Base-by-base conservation (phyloP, 1,140 invertebrate genomes). In the Sarcophaga bullata region DNA sequence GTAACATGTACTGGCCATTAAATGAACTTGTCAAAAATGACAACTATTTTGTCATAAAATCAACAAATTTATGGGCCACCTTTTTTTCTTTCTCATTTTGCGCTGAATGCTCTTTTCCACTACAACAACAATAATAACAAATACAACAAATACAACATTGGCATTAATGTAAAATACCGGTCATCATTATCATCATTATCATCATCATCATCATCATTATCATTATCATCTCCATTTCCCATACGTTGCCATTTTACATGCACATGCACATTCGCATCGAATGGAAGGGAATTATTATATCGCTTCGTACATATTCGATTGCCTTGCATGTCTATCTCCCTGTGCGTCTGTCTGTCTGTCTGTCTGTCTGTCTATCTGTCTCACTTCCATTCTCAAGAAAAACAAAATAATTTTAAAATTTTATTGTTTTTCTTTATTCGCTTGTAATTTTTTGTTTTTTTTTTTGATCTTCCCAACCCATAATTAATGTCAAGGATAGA, bases 11-110 rank as follows among this genome's bases (percentile, higher is more conserved):
- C 54, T 54, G 75, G 75, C 75, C 75, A 75, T 75, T 81, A 81
- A 83, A 54, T 62, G 73, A 82, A 82, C 81, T 82, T 82, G 81
- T 82, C 81, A 82, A 82, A 82, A 82, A 49, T 82, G 81, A 82
- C 81, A 82, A 82, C 72, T 73, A 81, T 81, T 81, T 81, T 81
- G 80, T 73, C 80, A 81, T 81, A 81, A 81, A 81, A 81, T 72
- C 62, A 50, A 73, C 48, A 73, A 81, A 81, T 72, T 81, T 81
- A 81, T 73, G 80, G 25, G 73, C 58, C 80, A 19, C 75, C 48
- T 72, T 25, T 19, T 72, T 72, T 19, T 72, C 62, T 37, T 37
- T 4, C 25, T 37, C 25, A 2, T 37, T 37, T 37, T 37, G 25
- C 4, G 25, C 25, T 37, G 25, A 37, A 37, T 37, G 25, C 25